phyloP scores from a whole-genome alignment of 2,797 vertebrate genomes.

The Rousettus madagascariensis region DNA sequence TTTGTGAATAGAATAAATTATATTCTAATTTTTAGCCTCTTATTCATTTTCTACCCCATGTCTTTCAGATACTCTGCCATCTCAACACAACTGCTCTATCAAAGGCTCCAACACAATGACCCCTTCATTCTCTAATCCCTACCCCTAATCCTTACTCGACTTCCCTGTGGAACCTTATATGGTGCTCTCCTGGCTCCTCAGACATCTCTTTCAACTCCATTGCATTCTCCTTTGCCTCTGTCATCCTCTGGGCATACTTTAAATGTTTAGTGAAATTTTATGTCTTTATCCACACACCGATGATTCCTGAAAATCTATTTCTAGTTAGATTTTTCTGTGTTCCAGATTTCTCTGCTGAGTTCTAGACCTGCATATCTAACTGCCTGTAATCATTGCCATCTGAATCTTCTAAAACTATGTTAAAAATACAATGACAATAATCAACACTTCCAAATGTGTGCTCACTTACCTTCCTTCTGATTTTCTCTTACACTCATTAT shows the following conservation, averaged over 20 bases:
- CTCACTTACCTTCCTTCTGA: not conserved
- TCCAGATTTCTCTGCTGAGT: not conserved
- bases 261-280: not conserved
- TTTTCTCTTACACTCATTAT: not conserved
- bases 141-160: not conserved
- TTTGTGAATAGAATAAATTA: not conserved
- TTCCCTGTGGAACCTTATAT: not conserved
- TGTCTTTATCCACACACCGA: not conserved
- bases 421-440: not conserved
- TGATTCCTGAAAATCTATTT: not conserved
- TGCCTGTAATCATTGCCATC: not conserved
- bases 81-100: not conserved
- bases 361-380: not conserved
- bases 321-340: not conserved
- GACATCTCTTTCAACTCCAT: not conserved
- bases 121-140: fast-evolving
- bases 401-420: not conserved
- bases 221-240: not conserved
- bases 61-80: not conserved
- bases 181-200: not conserved
- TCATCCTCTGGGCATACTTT: not conserved
- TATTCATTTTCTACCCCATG: not conserved
- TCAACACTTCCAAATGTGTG: not conserved
- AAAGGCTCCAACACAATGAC: not conserved
- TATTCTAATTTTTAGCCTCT: not conserved